Conservation (phyloP, 2,797 vertebrate genomes). For the Sitta carolinensis region DNA sequence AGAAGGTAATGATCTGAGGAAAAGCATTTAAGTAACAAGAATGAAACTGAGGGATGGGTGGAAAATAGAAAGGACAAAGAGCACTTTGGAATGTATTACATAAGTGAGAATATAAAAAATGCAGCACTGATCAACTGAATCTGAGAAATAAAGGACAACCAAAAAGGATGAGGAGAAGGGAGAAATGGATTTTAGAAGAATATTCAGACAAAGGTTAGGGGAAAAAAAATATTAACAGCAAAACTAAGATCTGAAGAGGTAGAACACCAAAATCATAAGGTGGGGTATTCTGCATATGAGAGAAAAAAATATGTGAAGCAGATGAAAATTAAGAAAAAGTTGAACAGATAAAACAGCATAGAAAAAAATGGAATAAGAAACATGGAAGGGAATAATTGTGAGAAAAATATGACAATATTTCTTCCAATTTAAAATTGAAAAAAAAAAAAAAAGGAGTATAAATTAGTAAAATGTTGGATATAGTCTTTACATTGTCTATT, state of each 20-base stretch:
- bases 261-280: not conserved
- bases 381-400: not conserved
- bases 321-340: not conserved
- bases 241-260: not conserved
- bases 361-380: not conserved
- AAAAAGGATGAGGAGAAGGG: not conserved
- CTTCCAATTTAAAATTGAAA: not conserved
- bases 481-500: not conserved
- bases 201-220: not conserved
- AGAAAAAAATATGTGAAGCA: not conserved
- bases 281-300: not conserved
- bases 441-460: not conserved
- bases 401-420: not conserved
- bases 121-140: accelerated
- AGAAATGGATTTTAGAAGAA: not conserved
- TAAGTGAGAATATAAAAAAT: not conserved
- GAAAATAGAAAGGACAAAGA: not conserved
- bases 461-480: not conserved
- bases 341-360: not conserved
- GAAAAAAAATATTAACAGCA: not conserved
- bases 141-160: not conserved
- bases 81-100: not conserved
- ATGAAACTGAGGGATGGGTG: not conserved
- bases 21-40: not conserved
- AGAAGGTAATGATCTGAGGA: not conserved